Base-by-base conservation (phyloP, 2,797 vertebrate genomes). In the Nannoperca australis region DNA sequence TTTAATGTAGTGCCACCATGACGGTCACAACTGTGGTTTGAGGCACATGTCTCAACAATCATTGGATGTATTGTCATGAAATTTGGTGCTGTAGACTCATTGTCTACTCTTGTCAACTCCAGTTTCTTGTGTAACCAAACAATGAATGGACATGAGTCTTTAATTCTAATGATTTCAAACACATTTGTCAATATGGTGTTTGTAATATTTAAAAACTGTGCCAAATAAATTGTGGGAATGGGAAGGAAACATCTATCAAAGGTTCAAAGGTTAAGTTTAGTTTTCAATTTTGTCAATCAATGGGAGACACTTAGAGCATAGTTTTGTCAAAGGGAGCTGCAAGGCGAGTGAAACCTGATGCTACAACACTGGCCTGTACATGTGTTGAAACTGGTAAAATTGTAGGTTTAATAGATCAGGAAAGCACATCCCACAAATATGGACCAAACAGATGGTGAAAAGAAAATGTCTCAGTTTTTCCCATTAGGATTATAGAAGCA, bases 391-490 rank as follows among this genome's bases (percentile, higher is more conserved):
- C 0, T 27, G 36, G 36, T 38, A 22, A 20, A 68, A 7, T 49
- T 32, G 34, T 11, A 10, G 10, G 36, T 55, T 40, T 32, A 42
- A 42, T 18, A 50, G 30, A 60, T 55, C 60, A 58, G 24, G 9
- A 54, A 60, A 76, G 59, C 1, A 40, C 15, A 45, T 42, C 32
- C 22, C 17, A 5, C 53, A 54, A 45, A 63, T 8, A 61, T 3
- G 13, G 30, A 71, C 24, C 20, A 6, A 65, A 73, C 76, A 69
- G 44, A 59, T 55, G 56, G 70, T 66, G 15, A 61, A 42, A 61
- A 75, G 24, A 53, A 63, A 54, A 54, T 18, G 22, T 81, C 73
- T 78, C 45, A 66, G 24, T n/a, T 42, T 17, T 32, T 22, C 45
- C 30, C 0, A 47, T 69, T 54, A 55, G 45, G 55, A 13, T 68